Base-by-base conservation (phyloP, 2,888 invertebrate genomes). In the Scaptomyza tumidula region DNA sequence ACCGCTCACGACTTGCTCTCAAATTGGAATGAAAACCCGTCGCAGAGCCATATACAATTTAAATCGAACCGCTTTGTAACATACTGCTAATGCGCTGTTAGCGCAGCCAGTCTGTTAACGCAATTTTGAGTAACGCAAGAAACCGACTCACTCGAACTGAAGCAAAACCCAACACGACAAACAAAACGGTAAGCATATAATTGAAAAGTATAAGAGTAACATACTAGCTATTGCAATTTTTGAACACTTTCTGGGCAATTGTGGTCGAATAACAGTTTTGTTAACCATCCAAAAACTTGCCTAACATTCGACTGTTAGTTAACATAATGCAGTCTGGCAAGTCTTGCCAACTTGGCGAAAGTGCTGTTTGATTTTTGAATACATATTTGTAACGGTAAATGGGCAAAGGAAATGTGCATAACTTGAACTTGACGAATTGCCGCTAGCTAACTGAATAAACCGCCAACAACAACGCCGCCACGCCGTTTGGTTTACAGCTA, bases 1-100 rank as follows among this genome's bases (percentile, higher is more conserved):
- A 88, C 90, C 88, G 80, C 71, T 86, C 83, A 76, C 89, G 89
- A 90, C 86, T 78, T 82, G 86, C 84, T 85, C 85, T 89, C 84
- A 88, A 85, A 86, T 85, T 89, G 88, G 84, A 90, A 90, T 90
- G 89, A 71, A 82, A 82, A 80, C 78, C 72, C 73, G 75, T 77
- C 78, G 74, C 78, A 56, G 64, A 70, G 52, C 67, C 61, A 71
- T 64, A 60, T 52, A 68, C 58, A 78, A 68, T 78, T 77, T 75
- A 74, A 78, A 73, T 74, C 73, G 72, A 70, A 60, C 58, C 71
- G 66, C 70, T 69, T 65, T 48, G 41, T 58, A 65, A 60, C 73
- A 61, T 44, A 13, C 19, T 64, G 68, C 43, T 60, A 59, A n/a
- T 7, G 33, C 13, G n/a, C 55, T 64, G 53, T 24, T 67, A 63